phyloP scores from a whole-genome alignment of 2,888 invertebrate genomes.

The Hoplodrina ambigua region DNA sequence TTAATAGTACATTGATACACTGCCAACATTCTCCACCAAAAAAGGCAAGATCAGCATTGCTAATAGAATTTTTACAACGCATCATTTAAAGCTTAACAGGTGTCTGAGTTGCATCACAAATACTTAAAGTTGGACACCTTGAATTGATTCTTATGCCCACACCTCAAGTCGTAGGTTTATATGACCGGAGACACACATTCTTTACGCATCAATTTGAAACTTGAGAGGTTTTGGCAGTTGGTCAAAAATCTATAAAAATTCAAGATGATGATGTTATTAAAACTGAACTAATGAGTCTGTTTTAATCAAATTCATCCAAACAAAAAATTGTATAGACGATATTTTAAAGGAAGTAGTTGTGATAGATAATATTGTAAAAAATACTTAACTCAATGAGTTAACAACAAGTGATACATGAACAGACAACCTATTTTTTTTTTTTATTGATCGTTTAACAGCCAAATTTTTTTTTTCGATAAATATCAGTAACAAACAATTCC shows the following conservation, averaged over 20 bases:
- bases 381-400: background rate
- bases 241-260: slow-evolving; percentile 9
- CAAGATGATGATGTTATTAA: background rate
- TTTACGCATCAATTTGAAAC: slow-evolving; percentile 38
- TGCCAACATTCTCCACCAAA: slow-evolving; percentile 31
- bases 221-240: slow-evolving; percentile 17
- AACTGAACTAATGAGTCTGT: background rate
- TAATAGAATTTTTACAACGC: slow-evolving; percentile 45
- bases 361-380: background rate
- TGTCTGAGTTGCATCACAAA: slow-evolving; percentile 57
- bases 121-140: slow-evolving; percentile 54
- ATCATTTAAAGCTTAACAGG: slow-evolving; percentile 42
- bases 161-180: slow-evolving; percentile 43
- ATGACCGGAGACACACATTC: slow-evolving; percentile 40
- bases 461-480: background rate
- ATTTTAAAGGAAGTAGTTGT: background rate
- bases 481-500: background rate
- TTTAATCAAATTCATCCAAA: background rate
- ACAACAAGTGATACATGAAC: background rate
- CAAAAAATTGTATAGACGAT: background rate
- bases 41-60: slow-evolving; percentile 30
- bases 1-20: slow-evolving; percentile 20
- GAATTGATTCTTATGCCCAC: slow-evolving; percentile 59
- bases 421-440: background rate
- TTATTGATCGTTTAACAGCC: background rate